Evolutionary conservation across 2,113 vertebrate genomes (phyloP), one percentile per base, ranked within the genome.

Genomic region (Pseudopodoces humilis): DNA sequence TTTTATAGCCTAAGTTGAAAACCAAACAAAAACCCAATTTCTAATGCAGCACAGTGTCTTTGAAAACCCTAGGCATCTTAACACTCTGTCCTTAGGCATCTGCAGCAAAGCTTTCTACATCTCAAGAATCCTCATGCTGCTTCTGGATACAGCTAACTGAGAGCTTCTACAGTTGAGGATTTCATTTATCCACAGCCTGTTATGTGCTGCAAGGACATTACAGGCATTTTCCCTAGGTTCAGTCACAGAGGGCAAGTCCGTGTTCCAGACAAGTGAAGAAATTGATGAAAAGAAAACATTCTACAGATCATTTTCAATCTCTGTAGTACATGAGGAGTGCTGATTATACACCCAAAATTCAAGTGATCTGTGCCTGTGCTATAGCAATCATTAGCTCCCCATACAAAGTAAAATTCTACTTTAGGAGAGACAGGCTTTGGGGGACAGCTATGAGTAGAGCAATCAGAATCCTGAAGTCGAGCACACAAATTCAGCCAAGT

Each of bases 71-170:
- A 43, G 20, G 44, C 85, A 58, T 69, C 19, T n/a, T 59, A 80
- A 64, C 41, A 17, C 19, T 47, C 25, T 94, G 31, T 95, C 70
- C 52, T 93, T 82, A 91, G 74, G 70, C 74, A 68, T 62, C 31
- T 68, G 49, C 28, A 71, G 37, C 49, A 96, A 94, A 86, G n/a
- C 44, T 76, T 91, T 64, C 56, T 60, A 28, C 62, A 46, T 87
- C 63, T 84, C 81, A 85, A 86, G 82, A 92, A 97, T 84, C 49
- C 78, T 84, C 44, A 33, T 64, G 37, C 53, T 95, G 49, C n/a
- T 86, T 87, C 41, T 87, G 58, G 18, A 43, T 92, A 68, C 71
- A 91, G 37, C 27, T 83, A 78, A 93, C 53, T 64, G 83, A 60
- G 70, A 91, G 53, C 27, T 82, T 28, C 58, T 58, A 55, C 65